Evolutionary conservation across 2,888 invertebrate genomes (phyloP).

Genomic region (Phanerotoma sp.): DNA sequence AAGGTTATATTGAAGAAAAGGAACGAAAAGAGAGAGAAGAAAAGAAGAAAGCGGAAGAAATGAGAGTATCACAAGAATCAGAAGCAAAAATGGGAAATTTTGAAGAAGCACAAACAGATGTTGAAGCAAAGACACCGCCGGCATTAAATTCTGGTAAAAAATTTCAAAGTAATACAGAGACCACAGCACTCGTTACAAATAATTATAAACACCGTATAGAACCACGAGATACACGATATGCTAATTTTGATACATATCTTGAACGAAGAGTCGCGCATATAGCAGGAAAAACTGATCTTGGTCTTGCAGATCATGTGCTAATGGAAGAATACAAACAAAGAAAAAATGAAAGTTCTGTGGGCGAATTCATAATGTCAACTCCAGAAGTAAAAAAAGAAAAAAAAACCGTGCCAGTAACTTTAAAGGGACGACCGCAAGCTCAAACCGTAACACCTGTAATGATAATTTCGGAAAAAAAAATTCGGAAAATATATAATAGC

Average conservation of each 20-base stretch:
- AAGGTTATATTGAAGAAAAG: background rate
- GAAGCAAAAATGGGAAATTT: no score
- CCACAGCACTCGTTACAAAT: constrained; percentile 33
- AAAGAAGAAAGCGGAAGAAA: background rate
- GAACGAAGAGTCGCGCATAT: no score
- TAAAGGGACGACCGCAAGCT: no score
- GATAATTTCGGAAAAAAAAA: background rate
- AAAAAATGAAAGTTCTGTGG: background rate
- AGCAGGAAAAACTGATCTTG: constrained; percentile 6
- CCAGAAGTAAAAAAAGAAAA: background rate
- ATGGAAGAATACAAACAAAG: background rate
- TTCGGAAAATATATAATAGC: constrained; percentile 7
- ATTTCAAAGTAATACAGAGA: constrained; percentile 23
- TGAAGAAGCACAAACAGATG: background rate
- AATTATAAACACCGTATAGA: constrained; percentile 38
- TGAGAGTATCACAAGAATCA: background rate
- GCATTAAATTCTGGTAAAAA: constrained; percentile 31
- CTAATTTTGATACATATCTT: no score
- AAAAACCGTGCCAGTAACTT: background rate
- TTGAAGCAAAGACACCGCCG: background rate
- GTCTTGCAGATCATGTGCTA: constrained; percentile 10
- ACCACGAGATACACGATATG: constrained; percentile 9
- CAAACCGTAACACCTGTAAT: no score
- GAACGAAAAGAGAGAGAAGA: background rate
- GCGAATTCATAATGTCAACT: constrained; percentile 2